Evolutionary conservation across 92 coral and sea anemone genomes (phyloP), one percentile per base, ranked within the genome.

Genomic region (Parazoanthus darwini): DNA sequence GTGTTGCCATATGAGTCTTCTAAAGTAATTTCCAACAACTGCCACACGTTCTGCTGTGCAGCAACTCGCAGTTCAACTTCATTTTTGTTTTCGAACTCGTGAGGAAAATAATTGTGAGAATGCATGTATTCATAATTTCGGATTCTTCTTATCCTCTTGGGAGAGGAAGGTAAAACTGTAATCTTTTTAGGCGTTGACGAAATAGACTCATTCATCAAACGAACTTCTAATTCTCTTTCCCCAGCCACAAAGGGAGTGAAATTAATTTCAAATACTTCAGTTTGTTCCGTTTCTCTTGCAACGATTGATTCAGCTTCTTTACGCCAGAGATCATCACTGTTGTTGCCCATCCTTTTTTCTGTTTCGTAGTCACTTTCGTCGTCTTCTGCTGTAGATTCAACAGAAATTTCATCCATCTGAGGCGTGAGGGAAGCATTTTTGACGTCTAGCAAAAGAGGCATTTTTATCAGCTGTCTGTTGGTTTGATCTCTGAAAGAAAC

Each of bases 11-110:
- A 71, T 2, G n/a, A 1, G 35, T 83, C 87, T 33, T 25, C 3
- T 20, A 83, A 1, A 26, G 78, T 70, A 70, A 83, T 44, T 6
- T 25, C 25, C 42, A 83, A 42, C 51, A 39, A 14, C 43, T 83
- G 78, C 87, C 87, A 83, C 56, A 13, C 44, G 22, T 67, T 51
- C 65, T 13, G 36, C 23, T 83, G 78, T 83, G 36, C 56, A 70
- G 26, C 15, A 29, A 8, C 43, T 5, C 14, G n/a, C 11, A 0
- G 20, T 23, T 70, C 65, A 71, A 1, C 13, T 5, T 67, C 65
- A 16, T 72, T 42, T 18, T 25, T n/a, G 46, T 8, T 37, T 15
- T 20, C 25, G 5, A 76, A 16, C 80, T 76, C 51, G 13, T 39
- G 26, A 76, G 6, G 8, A 2, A 25, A 83, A 44, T 1, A 33